Evolutionary conservation across 2,888 invertebrate genomes (phyloP).

Genomic region (Clunio marinus): DNA sequence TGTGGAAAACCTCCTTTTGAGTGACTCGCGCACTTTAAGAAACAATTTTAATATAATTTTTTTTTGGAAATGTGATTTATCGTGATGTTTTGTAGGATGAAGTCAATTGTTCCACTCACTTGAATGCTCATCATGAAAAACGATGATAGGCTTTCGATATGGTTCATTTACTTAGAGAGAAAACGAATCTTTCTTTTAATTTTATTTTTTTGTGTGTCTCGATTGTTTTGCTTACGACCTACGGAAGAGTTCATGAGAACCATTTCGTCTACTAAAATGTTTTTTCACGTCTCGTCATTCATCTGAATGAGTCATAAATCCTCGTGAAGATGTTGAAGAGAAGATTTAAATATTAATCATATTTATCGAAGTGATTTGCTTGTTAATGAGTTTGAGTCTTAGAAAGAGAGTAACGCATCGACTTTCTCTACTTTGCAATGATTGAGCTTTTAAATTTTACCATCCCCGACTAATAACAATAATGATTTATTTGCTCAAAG

Average conservation of each 20-base stretch:
- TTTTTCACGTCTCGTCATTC: not conserved
- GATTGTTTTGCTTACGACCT: not conserved
- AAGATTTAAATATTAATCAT: too few species aligned
- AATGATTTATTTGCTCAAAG: constrained; percentile 13
- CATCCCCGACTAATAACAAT: not conserved
- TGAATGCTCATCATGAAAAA: constrained; percentile 34
- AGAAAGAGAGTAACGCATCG: too few species aligned
- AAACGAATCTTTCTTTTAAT: too few species aligned
- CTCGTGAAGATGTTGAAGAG: too few species aligned
- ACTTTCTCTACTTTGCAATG: too few species aligned
- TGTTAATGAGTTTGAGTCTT: too few species aligned
- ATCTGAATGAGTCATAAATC: constrained; percentile 6
- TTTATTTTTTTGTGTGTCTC: too few species aligned
- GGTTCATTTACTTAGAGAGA: constrained; percentile 15
- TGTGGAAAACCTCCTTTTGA: constrained; percentile 34
- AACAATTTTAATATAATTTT: constrained; percentile 19
- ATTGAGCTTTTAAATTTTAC: too few species aligned
- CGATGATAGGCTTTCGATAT: constrained; percentile 37
- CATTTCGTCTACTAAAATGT: not conserved
- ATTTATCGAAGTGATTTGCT: not conserved
- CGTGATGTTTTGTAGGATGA: constrained; percentile 12
- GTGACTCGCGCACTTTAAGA: not conserved
- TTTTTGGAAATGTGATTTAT: constrained; percentile 28
- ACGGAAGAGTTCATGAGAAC: constrained; percentile 10
- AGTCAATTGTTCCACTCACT: constrained; percentile 11